These are phyloP conservation scores for Halocynthia roretzi DNA, from an alignment of 23 tunicate species.

Conservation along the genomic window DNA sequence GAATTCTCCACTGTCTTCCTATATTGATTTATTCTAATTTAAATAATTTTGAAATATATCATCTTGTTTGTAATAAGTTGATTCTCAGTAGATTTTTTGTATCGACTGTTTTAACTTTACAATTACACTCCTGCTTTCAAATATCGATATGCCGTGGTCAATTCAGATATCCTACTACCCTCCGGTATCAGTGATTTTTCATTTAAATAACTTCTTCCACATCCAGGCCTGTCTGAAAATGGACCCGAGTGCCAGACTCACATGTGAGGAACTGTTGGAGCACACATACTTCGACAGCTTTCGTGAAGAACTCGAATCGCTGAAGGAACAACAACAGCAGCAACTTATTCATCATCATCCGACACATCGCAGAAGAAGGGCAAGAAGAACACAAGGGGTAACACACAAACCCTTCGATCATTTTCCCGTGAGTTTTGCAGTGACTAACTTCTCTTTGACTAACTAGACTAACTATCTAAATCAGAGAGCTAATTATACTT, in stretches of 20 bases:
- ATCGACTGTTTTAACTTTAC: too few relatives aligned
- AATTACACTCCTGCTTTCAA: too few relatives aligned
- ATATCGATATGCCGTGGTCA: too few relatives aligned
- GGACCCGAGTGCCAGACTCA: conserved; percentile 85
- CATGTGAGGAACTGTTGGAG: conserved; percentile 91
- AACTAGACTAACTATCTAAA: background rate
- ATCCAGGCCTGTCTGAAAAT: conserved; percentile 86
- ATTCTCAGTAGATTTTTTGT: too few relatives aligned
- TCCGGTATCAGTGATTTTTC: background rate
- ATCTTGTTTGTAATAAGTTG: too few relatives aligned
- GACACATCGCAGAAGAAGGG: conserved; percentile 19
- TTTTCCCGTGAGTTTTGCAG: conserved; percentile 83
- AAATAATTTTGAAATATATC: too few relatives aligned
- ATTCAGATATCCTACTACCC: too few relatives aligned
- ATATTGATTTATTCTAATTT: too few relatives aligned
- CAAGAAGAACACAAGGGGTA: conserved; percentile 74
- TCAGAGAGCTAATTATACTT: too few relatives aligned
- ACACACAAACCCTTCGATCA: conserved; percentile 35
- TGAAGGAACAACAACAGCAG: conserved; percentile 61
- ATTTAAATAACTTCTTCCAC: too few relatives aligned
- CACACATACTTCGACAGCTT: conserved; percentile 94
- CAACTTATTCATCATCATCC: conserved; percentile 42
- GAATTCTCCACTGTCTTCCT: too few relatives aligned
- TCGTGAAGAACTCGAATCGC: conserved; percentile 80
- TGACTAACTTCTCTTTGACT: background rate